Evolutionary conservation across 2,113 vertebrate species (phyloP).

Genomic region (Tetraodon nigroviridis): DNA sequence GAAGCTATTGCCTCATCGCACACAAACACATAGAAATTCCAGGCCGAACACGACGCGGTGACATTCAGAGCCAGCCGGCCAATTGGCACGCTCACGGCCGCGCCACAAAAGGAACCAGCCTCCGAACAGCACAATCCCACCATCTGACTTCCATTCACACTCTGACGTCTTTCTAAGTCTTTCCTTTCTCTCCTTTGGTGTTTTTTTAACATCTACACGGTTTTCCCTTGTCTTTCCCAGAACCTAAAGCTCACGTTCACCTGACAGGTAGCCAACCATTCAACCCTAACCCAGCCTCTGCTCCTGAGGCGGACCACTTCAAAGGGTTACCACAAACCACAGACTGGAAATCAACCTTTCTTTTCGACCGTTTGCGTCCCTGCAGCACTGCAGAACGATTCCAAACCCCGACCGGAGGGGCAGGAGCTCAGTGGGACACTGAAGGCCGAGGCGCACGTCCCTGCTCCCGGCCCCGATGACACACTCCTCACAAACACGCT

Average conservation of each 20-base stretch:
- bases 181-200: slow-evolving; percentile 16
- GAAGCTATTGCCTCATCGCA: slow-evolving; percentile 63
- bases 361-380: too few relatives aligned
- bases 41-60: slow-evolving; percentile 43
- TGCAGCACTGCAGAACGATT: too few relatives aligned
- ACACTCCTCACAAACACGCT: slow-evolving; percentile 51
- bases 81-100: slow-evolving; percentile 32
- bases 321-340: slow-evolving; percentile 40
- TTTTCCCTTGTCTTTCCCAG: slow-evolving; percentile 27
- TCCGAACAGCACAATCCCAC: slow-evolving; percentile 41
- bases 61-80: slow-evolving; percentile 56
- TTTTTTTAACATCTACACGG: not conserved
- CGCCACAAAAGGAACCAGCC: slow-evolving; percentile 58
- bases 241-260: not conserved
- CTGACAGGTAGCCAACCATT: not conserved
- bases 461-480: slow-evolving; percentile 1
- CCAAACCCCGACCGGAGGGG: not conserved
- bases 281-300: slow-evolving; percentile 1
- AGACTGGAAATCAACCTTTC: not conserved
- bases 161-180: slow-evolving; percentile 42
- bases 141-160: not conserved
- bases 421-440: not conserved
- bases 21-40: slow-evolving; percentile 55
- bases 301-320: not conserved
- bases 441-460: not conserved